Evolutionary conservation across 2,797 vertebrate species (phyloP).

Genomic region (Dipus sagitta): DNA sequence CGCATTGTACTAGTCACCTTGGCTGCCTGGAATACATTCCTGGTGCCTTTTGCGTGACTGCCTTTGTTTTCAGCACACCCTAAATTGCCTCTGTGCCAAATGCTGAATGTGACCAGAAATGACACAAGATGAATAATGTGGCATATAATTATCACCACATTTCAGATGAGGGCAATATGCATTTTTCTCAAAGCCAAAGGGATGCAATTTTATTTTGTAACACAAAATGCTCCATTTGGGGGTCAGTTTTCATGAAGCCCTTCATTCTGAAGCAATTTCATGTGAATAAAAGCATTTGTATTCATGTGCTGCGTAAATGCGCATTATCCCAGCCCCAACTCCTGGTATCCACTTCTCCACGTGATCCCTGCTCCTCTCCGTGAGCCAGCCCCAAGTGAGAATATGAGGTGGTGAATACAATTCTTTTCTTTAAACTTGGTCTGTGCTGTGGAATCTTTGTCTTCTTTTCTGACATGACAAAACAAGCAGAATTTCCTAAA

Average conservation of each 20-base stretch:
- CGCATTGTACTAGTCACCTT: slow-evolving; percentile 41
- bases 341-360: background rate
- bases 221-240: slow-evolving; percentile 83
- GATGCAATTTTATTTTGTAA: slow-evolving; percentile 84
- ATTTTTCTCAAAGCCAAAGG: slow-evolving; percentile 73
- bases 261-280: slow-evolving; percentile 83
- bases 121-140: slow-evolving; percentile 82
- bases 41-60: slow-evolving; percentile 62
- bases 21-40: slow-evolving; percentile 64
- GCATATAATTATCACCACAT: slow-evolving; percentile 82
- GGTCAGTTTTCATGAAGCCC: slow-evolving; percentile 80
- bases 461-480: slow-evolving; percentile 19
- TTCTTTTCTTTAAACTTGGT: slow-evolving; percentile 19
- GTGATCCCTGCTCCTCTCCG: slow-evolving; percentile 36
- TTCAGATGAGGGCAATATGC: slow-evolving; percentile 77
- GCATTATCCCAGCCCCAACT: slow-evolving; percentile 61
- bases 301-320: slow-evolving; percentile 42
- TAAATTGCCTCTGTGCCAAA: slow-evolving; percentile 80
- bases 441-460: background rate
- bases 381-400: background rate
- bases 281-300: slow-evolving; percentile 82
- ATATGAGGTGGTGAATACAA: slow-evolving; percentile 8
- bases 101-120: slow-evolving; percentile 83
- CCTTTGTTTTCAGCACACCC: slow-evolving; percentile 79
- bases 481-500: slow-evolving; percentile 18